Base-by-base conservation (phyloP, 35 echinoderm and acorn worm genomes). In the Eucidaris tribuloides region DNA sequence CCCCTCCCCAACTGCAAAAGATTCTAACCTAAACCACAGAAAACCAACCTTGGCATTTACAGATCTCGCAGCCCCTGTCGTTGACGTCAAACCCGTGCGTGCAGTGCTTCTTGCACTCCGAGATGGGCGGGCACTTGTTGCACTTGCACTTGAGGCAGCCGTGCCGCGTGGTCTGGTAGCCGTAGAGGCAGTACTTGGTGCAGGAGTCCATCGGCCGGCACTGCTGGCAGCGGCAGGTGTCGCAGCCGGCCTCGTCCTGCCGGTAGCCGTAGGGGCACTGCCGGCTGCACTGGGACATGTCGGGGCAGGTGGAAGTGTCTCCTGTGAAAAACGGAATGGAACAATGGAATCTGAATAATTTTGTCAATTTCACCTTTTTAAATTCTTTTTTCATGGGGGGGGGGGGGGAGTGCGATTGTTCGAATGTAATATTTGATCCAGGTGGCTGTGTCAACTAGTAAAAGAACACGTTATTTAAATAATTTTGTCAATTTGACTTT, bases 11-110 rank as follows among this genome's bases (percentile, higher is more conserved):
- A n/a, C n/a, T n/a, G n/a, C n/a, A n/a, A n/a, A n/a, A n/a, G n/a
- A n/a, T n/a, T n/a, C n/a, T n/a, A n/a, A n/a, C n/a, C n/a, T n/a
- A n/a, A n/a, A n/a, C n/a, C n/a, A n/a, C n/a, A 71, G 5, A 19
- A 27, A 18, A 20, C 62, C 77, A 86, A 97, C 94, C 86, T 89
- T 89, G 84, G 76, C 94, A 97, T 84, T 93, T 93, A 79, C 94
- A 97, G 15, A 97, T 85, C 46, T 89, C 27, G 41, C 94, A 97
- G 29, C 94, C 94, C 36, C 90, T 80, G 65, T 97, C 94, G 45
- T 93, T 92, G 27, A 82, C 83, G 55, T 93, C 90, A 40, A 89
- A 74, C 1, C 94, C 94, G 46, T 89, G 86, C 15, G 90, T 77
- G 72, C 94, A 97, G 24, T 85, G 76, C 36, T 93, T 92, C 46